Base-by-base conservation (phyloP, 2,797 vertebrate species). In the Thalassophryne amazonica region DNA sequence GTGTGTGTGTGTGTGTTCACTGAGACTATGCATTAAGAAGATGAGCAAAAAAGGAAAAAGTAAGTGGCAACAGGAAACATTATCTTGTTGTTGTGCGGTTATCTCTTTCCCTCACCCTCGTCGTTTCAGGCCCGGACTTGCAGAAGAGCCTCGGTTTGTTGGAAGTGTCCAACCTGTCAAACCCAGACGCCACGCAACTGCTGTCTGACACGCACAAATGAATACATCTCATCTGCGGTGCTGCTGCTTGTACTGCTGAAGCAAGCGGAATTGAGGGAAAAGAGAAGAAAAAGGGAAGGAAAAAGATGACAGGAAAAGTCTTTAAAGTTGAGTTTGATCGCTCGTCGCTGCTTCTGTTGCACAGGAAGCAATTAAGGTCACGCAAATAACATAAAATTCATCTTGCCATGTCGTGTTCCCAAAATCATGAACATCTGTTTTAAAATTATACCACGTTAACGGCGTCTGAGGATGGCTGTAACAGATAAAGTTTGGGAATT, bases 181-280 rank as follows among this genome's bases (percentile, higher is more conserved):
- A 73, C 45, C 59, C 58, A 67, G 68, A 77, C 35, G 69, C 64
- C 73, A 72, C 37, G 65, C 51, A 30, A n/a, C 60, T 30, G 67
- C 73, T 76, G 80, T 80, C 78, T 70, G 83, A 80, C 81, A 82
- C 75, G 77, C 83, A 85, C 85, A 83, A 64, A 83, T 80, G 83
- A 86, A 86, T 83, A 77, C 72, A 78, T 84, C 80, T 82, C 66
- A 73, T 78, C 76, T 65, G 60, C 40, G 59, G 50, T 30, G 49
- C 2, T 36, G 62, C 67, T 40, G 62, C 53, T 30, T 62, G 43
- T 58, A 53, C 41, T 2, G 33, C 47, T 55, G 69, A 68, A 67
- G 64, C 70, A 69, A 70, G 56, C 45, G 46, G 22, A 39, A 51
- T 58, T 12, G 40, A 48, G 40, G 33, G 32, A 63, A 41, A 46